These are phyloP conservation scores for Ernsta delagoae DNA, from an alignment of 2,888 invertebrate species.

Conservation along the genomic window DNA sequence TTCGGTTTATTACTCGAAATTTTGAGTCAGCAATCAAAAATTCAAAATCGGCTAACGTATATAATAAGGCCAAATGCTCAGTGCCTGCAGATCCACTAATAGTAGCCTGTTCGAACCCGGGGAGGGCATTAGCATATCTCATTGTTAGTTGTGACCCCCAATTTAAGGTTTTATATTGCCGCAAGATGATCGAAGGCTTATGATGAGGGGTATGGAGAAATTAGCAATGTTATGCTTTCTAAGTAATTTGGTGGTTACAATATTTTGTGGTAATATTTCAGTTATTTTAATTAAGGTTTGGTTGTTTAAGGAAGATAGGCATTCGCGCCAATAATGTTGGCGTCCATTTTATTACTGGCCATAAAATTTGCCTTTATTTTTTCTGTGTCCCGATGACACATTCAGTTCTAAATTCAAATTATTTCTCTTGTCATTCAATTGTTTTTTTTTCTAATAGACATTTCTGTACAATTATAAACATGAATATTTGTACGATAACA, in stretches of 20 bases:
- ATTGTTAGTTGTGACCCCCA: slow-evolving; percentile 72
- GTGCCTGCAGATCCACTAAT: slow-evolving; percentile 66
- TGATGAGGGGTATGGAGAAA: slow-evolving; percentile 54
- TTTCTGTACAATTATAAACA: too few species aligned
- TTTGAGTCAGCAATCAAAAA: slow-evolving; percentile 40
- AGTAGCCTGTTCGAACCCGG: slow-evolving; percentile 60
- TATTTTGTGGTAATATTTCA: not conserved
- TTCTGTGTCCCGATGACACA: too few species aligned
- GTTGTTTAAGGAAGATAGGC: not conserved
- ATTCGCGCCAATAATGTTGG: too few species aligned
- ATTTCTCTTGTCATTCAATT: too few species aligned
- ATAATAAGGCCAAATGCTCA: slow-evolving; percentile 61
- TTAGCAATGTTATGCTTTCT: slow-evolving; percentile 70
- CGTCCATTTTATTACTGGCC: too few species aligned
- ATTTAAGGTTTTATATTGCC: slow-evolving; percentile 61
- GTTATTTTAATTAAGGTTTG: not conserved
- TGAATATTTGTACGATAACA: too few species aligned
- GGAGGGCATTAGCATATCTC: slow-evolving; percentile 75
- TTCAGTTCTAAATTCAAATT: too few species aligned
- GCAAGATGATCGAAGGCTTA: slow-evolving; percentile 20
- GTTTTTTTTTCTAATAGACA: too few species aligned
- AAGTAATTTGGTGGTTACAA: slow-evolving; percentile 42
- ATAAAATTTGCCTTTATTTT: too few species aligned
- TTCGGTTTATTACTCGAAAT: slow-evolving; percentile 9
- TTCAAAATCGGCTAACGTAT: slow-evolving; percentile 55